phyloP scores from a whole-genome alignment of 2,113 vertebrate genomes.

The Rhinogobius similis region DNA sequence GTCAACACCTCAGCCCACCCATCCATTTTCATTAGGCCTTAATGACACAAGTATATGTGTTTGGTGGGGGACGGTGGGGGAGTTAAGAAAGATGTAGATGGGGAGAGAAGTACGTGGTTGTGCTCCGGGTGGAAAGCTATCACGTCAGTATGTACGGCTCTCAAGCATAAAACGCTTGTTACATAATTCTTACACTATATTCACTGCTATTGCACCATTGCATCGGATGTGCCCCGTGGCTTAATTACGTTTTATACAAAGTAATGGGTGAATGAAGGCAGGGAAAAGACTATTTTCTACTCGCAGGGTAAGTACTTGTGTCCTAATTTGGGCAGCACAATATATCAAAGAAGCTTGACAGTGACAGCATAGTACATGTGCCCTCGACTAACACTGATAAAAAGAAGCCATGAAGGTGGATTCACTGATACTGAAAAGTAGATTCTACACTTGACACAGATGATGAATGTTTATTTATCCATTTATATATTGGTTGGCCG shows the following conservation, averaged over 20 bases:
- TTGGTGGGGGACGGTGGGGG: neutral
- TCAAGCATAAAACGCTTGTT: conserved; percentile 50
- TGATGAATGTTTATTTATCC: too few species aligned
- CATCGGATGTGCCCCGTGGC: conserved; percentile 15
- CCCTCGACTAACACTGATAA: neutral
- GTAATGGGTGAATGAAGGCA: conserved; percentile 25
- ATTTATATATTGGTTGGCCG: too few species aligned
- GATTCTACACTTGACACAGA: too few species aligned
- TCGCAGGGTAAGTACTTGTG: conserved; percentile 35
- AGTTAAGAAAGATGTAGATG: conserved; percentile 16
- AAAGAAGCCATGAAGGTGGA: neutral
- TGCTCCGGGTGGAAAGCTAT: conserved; percentile 49
- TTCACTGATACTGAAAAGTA: neutral
- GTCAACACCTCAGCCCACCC: conserved; percentile 56
- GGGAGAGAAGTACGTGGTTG: conserved; percentile 40
- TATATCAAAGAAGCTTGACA: neutral
- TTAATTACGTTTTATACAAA: conserved; percentile 29
- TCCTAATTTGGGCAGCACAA: neutral
- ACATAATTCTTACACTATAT: conserved; percentile 49
- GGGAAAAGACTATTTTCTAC: conserved; percentile 13
- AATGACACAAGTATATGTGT: conserved; percentile 42
- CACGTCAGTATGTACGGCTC: conserved; percentile 46
- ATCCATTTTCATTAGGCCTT: conserved; percentile 64
- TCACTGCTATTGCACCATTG: conserved; percentile 13
- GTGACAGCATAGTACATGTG: neutral